Conservation (phyloP, 2,888 invertebrate species). For the Tetranychus piercei region DNA sequence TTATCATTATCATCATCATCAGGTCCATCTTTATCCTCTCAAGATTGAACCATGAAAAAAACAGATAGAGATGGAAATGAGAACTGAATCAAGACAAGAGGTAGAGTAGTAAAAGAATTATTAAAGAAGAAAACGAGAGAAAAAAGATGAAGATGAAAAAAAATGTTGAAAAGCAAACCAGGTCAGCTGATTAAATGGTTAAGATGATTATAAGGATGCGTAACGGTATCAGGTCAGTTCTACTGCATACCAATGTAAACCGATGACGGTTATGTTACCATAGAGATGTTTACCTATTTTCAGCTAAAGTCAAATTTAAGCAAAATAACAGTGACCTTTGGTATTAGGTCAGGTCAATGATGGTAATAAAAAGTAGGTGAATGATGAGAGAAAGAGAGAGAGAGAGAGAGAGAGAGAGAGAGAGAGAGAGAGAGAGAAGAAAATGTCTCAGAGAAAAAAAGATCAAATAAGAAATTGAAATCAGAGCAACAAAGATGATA, state of each 20-base stretch:
- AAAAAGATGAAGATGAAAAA: neutral
- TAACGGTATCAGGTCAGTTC: neutral
- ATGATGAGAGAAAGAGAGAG: no score
- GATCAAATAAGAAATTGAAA: neutral
- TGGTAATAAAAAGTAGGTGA: neutral
- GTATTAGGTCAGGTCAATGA: neutral
- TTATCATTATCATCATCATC: neutral
- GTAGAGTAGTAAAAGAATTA: neutral
- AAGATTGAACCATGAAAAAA: no score
- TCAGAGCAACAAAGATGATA: neutral
- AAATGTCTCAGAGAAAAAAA: neutral
- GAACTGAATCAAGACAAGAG: neutral
- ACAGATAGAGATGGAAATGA: no score
- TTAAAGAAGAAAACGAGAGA: constrained; percentile 1
- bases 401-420: no score
- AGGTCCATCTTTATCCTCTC: no score
- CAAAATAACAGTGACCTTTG: neutral
- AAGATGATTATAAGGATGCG: constrained; percentile 2
- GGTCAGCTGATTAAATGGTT: constrained; percentile 4
- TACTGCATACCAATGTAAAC: neutral
- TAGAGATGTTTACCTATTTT: neutral
- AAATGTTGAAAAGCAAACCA: neutral
- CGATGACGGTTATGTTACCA: neutral
- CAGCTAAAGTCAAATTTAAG: neutral
- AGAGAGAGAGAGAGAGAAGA: neutral